These are phyloP conservation scores for Buathra laborator DNA, from an alignment of 2,888 invertebrate genomes.

Conservation along the genomic window DNA sequence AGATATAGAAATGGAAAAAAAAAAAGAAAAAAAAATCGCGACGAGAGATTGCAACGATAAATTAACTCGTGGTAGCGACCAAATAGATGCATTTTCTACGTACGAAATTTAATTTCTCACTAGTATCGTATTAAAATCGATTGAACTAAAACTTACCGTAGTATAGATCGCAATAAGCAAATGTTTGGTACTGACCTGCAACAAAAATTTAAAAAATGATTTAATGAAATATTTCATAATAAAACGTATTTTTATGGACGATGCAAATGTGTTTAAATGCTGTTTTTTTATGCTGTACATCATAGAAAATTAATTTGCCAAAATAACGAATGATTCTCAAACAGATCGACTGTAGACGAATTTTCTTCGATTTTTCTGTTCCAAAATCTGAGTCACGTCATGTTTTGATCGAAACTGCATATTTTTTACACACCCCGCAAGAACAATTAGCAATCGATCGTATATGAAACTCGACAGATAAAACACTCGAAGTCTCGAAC, in stretches of 20 bases:
- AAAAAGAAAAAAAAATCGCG: background rate
- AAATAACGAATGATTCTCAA: too few species aligned
- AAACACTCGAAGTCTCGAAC: background rate
- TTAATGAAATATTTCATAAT: background rate
- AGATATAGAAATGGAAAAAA: constrained; percentile 24
- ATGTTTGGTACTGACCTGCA: constrained; percentile 27
- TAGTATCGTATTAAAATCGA: background rate
- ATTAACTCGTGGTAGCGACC: background rate
- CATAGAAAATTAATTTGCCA: too few species aligned
- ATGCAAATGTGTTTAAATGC: background rate
- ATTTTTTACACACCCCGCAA: too few species aligned
- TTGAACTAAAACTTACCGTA: background rate
- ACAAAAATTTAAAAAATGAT: background rate
- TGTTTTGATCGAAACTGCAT: too few species aligned
- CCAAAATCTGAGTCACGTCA: too few species aligned
- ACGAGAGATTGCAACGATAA: constrained; percentile 4
- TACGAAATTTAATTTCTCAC: background rate
- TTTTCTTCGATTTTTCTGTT: too few species aligned
- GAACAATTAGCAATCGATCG: background rate
- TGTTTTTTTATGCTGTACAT: too few species aligned
- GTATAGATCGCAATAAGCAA: background rate
- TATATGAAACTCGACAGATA: background rate
- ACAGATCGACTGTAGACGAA: too few species aligned
- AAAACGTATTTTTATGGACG: background rate
- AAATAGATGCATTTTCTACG: background rate